phyloP scores from a whole-genome alignment of 23 tunicate species.

The Phallusia fumigata region DNA sequence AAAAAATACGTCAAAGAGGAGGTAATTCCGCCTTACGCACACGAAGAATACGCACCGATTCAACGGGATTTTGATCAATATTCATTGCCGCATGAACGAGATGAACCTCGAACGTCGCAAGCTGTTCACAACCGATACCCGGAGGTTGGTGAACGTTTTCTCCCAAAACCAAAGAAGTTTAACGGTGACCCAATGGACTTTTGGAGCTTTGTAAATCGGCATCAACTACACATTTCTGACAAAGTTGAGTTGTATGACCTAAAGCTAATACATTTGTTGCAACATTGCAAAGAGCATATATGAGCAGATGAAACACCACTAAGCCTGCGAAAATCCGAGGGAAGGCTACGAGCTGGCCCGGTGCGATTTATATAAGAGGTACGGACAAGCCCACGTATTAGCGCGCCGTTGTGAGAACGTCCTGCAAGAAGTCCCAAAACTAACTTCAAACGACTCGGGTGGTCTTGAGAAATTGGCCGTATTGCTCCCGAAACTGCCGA shows the following conservation, averaged over 20 bases:
- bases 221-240: slow-evolving; percentile 22
- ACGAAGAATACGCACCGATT: too few species aligned
- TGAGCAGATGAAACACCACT: slow-evolving; percentile 24
- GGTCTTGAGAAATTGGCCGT: slow-evolving; percentile 27
- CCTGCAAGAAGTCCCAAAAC: background rate
- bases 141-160: slow-evolving; percentile 25
- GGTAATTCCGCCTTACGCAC: too few species aligned
- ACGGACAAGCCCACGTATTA: slow-evolving; percentile 33
- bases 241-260: slow-evolving; percentile 19
- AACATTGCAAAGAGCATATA: slow-evolving; percentile 23
- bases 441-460: slow-evolving; percentile 12
- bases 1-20: too few species aligned
- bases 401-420: slow-evolving; percentile 21
- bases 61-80: too few species aligned
- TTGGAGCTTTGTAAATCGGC: slow-evolving; percentile 31
- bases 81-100: too few species aligned
- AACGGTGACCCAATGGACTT: slow-evolving; percentile 43
- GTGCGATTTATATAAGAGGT: slow-evolving; percentile 25
- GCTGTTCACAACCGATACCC: background rate
- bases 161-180: slow-evolving; percentile 36
- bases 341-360: slow-evolving; percentile 5
- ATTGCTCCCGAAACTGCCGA: background rate
- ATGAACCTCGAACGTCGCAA: background rate
- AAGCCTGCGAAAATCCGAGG: background rate
- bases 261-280: slow-evolving; percentile 22